Percentiles rank a stretch among this genome's conserved stretches.
These are phyloP conservation scores for Orgyia antiqua DNA, from an alignment of 2,888 invertebrate genomes.

Conservation along the genomic window DNA sequence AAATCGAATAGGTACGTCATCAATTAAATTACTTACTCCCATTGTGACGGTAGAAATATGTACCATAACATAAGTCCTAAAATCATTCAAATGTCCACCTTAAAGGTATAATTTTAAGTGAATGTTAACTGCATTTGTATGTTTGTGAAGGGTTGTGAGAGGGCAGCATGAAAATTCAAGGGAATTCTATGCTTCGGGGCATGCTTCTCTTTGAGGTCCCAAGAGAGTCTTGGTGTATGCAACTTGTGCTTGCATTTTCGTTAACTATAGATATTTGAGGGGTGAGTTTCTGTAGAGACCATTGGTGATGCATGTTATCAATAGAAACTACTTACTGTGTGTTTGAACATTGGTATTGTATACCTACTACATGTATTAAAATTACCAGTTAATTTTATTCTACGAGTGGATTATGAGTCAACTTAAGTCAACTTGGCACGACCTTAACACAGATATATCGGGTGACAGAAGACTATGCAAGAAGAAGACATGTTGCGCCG, in stretches of 20 bases:
- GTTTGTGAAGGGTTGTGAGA: slow-evolving; percentile 26
- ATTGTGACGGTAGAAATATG: slow-evolving; percentile 49
- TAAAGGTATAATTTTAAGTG: rapidly evolving
- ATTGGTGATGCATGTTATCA: no score
- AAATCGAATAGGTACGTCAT: slow-evolving; percentile 73
- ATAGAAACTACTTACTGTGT: no score
- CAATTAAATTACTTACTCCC: slow-evolving; percentile 70
- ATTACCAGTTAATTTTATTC: no score
- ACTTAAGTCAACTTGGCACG: no score
- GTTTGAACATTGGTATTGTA: no score
- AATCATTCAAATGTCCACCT: slow-evolving; percentile 8
- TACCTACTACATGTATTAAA: no score
- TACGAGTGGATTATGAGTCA: no score
- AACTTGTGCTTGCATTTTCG: slow-evolving; percentile 49
- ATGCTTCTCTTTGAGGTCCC: slow-evolving; percentile 38
- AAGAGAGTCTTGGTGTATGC: slow-evolving; percentile 48
- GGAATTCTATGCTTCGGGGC: slow-evolving; percentile 47
- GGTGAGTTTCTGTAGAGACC: slow-evolving; percentile 28
- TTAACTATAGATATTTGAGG: slow-evolving; percentile 39
- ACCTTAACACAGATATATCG: no score
- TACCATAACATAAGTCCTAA: neutral
- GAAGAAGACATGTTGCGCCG: no score
- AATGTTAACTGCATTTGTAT: neutral
- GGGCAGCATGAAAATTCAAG: slow-evolving; percentile 42
- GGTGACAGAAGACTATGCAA: no score